phyloP scores from a whole-genome alignment of 2,797 vertebrate species.

The Chrysolophus pictus region DNA sequence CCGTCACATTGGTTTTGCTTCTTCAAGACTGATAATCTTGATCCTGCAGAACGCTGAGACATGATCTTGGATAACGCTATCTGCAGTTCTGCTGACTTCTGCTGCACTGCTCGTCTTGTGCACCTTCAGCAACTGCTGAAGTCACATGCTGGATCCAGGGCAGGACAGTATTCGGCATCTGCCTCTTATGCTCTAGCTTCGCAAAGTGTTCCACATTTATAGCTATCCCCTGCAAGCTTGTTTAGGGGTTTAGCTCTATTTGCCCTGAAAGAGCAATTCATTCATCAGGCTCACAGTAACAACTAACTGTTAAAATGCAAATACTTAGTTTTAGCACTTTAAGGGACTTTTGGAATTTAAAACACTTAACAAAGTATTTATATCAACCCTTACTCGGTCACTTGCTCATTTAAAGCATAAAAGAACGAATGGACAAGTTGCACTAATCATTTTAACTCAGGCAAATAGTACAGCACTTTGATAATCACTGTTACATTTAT shows the following conservation, averaged over 20 bases:
- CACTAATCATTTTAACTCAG: not conserved
- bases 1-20: not conserved
- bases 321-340: not conserved
- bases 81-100: fast-evolving
- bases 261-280: not conserved
- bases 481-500: not conserved
- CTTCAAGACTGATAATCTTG: not conserved
- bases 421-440: not conserved
- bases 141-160: not conserved
- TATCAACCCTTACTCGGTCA: not conserved
- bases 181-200: not conserved
- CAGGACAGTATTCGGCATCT: not conserved
- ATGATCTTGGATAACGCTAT: fast-evolving
- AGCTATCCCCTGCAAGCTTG: not conserved
- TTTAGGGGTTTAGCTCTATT: not conserved
- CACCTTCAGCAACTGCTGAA: not conserved
- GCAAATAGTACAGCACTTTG: slow-evolving; percentile 17
- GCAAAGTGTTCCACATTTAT: not conserved
- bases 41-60: not conserved
- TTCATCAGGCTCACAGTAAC: not conserved
- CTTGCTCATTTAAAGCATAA: not conserved
- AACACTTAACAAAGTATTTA: not conserved
- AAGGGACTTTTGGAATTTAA: not conserved
- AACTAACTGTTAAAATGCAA: not conserved
- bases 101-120: not conserved